Percentiles rank a stretch among this genome's conserved stretches.
phyloP scores from a whole-genome alignment of 2,113 vertebrate species.

The Nestor notabilis region DNA sequence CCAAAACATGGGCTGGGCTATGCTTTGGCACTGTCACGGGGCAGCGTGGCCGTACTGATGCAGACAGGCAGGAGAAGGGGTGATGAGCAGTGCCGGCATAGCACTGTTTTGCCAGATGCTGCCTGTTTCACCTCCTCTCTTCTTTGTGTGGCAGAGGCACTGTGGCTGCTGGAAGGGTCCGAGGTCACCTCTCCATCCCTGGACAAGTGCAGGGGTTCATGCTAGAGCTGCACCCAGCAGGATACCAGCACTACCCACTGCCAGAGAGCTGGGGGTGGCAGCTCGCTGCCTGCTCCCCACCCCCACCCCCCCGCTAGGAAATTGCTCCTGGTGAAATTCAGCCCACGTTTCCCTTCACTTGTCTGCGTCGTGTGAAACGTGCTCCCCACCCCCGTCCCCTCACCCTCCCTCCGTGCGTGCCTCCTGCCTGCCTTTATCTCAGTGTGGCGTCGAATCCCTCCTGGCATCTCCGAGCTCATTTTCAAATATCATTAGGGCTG shows the following conservation, averaged over 20 bases:
- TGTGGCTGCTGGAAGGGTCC: background rate
- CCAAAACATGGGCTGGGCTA: accelerated
- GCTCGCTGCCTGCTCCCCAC: background rate
- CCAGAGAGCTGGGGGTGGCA: background rate
- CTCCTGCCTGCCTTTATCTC: background rate
- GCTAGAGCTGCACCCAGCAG: accelerated
- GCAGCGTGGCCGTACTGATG: accelerated
- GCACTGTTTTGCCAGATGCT: too few relatives aligned
- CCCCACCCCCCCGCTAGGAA: background rate
- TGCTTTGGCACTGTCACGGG: accelerated
- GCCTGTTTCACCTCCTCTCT: background rate
- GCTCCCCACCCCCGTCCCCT: background rate
- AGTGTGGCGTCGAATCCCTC: background rate
- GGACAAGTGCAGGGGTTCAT: background rate
- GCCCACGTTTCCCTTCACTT: background rate
- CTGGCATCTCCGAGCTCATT: background rate
- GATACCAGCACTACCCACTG: accelerated
- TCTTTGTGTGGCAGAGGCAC: background rate
- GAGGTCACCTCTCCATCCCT: background rate
- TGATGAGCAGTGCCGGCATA: accelerated
- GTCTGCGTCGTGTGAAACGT: background rate
- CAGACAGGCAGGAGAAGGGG: background rate
- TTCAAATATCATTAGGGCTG: background rate
- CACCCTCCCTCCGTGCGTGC: background rate
- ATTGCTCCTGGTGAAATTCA: constrained; percentile 7